These are phyloP conservation scores for Diorhabda carinulata DNA, from an alignment of 1,140 invertebrate species.

Conservation along the genomic window DNA sequence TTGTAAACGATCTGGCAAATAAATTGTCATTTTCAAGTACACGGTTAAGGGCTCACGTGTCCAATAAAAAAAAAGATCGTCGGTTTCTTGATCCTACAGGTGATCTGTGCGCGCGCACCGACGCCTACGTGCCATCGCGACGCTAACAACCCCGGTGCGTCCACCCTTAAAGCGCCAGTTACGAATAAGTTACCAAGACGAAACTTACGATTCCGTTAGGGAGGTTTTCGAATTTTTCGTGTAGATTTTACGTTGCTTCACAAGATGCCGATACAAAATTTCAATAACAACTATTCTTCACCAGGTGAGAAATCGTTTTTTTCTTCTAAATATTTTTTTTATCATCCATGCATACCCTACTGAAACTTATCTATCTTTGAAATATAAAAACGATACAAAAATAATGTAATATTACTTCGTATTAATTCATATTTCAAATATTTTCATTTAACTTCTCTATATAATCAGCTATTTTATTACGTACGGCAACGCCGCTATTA, in stretches of 20 bases:
- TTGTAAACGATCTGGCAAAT: constrained; percentile 3
- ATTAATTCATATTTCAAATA: no score
- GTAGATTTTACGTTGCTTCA: no score
- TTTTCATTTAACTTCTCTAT: no score
- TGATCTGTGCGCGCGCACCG: constrained; percentile 32
- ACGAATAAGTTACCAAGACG: constrained; percentile 6
- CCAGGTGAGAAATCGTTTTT: background rate
- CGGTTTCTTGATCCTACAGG: constrained; percentile 12
- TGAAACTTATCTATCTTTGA: no score
- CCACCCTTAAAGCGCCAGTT: constrained; percentile 19
- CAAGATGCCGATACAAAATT: background rate
- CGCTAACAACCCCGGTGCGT: constrained; percentile 24
- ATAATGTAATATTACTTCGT: no score
- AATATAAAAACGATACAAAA: no score
- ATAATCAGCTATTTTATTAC: no score
- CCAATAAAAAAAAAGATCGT: background rate
- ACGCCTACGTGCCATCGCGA: constrained; percentile 29
- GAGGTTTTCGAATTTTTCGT: no score
- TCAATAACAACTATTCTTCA: background rate
- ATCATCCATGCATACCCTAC: no score
- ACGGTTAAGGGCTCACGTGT: background rate
- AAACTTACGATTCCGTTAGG: background rate
- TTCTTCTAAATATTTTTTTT: background rate
- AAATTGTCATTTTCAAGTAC: constrained; percentile 2
- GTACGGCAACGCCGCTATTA: no score